Conservation (phyloP, 2,797 vertebrate species). For the Melanotaenia trifasciata region DNA sequence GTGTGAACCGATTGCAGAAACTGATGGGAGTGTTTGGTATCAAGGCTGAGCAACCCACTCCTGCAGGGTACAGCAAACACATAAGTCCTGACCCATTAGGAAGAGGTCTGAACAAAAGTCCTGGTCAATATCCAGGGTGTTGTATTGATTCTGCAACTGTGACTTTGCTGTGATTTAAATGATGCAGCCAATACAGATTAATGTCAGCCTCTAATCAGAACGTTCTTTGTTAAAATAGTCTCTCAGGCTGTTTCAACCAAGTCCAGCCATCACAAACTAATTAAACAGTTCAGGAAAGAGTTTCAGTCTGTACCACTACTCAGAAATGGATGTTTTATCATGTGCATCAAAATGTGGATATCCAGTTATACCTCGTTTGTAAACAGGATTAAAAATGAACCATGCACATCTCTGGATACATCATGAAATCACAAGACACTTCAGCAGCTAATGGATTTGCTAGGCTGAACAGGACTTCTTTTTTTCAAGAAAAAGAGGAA, state of each 20-base stretch:
- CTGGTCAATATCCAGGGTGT: slow-evolving; percentile 57
- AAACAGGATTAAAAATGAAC: slow-evolving; percentile 12
- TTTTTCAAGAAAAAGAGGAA: slow-evolving; percentile 12
- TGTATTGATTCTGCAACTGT: slow-evolving; percentile 43
- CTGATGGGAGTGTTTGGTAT: slow-evolving; percentile 62
- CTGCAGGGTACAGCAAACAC: slow-evolving; percentile 52
- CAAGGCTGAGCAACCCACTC: slow-evolving; percentile 39
- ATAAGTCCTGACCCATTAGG: slow-evolving; percentile 58
- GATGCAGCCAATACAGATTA: slow-evolving; percentile 28
- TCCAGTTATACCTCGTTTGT: slow-evolving; percentile 4
- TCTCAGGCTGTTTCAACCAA: neutral
- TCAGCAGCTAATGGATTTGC: slow-evolving; percentile 33
- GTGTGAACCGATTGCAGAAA: slow-evolving; percentile 32
- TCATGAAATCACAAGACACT: slow-evolving; percentile 24
- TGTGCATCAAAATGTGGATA: slow-evolving; percentile 28
- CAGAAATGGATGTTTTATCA: slow-evolving; percentile 19
- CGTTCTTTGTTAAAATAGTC: slow-evolving; percentile 10
- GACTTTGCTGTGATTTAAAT: slow-evolving; percentile 35
- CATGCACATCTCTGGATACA: neutral
- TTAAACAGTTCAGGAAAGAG: slow-evolving; percentile 4
- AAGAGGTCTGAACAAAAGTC: slow-evolving; percentile 55
- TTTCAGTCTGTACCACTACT: slow-evolving; percentile 7
- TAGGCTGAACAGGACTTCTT: slow-evolving; percentile 23
- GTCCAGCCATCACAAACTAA: slow-evolving; percentile 1
- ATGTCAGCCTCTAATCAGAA: slow-evolving; percentile 20